Evolutionary conservation across 2,113 vertebrate genomes (phyloP), one percentile per base, ranked within the genome.

Genomic region (Macquaria australasica): DNA sequence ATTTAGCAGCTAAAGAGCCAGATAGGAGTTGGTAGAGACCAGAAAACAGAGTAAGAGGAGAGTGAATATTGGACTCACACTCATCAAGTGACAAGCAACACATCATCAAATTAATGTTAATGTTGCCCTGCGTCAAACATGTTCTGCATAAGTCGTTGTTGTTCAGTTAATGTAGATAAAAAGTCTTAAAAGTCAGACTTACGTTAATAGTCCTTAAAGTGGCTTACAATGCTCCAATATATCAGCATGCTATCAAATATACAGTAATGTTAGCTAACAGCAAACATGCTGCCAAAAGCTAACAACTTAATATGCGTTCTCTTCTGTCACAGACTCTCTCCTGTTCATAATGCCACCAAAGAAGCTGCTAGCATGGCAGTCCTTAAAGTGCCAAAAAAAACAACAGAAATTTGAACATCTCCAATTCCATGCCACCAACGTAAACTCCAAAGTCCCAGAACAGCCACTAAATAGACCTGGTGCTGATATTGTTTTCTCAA

Each of bases 1-100:
- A 56, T 74, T 48, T 48, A 48, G 14, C 45, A 48, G 45, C 45
- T 48, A 48, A 48, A 48, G 21, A 76, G 16, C 16, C 39, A 74
- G 5, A 67, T 45, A 62, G 62, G 43, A 31, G 58, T 34, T 60
- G 21, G 41, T 31, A 31, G 1, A 72, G n/a, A 56, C 67, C 20
- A 31, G 28, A 66, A 67, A 81, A 41, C 4, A 3, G 10, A 64
- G 15, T 8, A 41, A 63, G 25, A 21, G 23, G 20, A 59, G 56
- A 62, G n/a, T 15, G 2, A 66, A 59, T 6, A 58, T 58, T 71
- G 12, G 16, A 59, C 15, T 34, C 41, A 3, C 31, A 63, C 45
- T 71, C 45, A 37, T 77, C 21, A 79, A 64, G 31, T 70, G 50
- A 79, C 48, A 3, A n/a, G 28, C 14, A 63, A 39, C 7, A 10